Conservation (phyloP, 2,113 vertebrate genomes). For the Semicossyphus pulcher region DNA sequence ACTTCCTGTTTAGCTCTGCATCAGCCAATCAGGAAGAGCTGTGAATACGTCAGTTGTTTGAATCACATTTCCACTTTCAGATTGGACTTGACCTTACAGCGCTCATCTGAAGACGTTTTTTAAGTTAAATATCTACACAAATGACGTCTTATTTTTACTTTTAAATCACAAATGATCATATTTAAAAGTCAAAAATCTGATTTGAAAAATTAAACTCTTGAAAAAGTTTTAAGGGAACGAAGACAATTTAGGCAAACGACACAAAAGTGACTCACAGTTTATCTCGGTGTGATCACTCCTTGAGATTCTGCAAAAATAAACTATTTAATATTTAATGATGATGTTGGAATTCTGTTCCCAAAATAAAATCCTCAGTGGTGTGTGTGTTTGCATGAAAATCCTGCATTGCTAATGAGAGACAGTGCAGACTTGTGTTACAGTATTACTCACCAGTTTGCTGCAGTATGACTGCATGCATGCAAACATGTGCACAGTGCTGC, state of each 20-base stretch:
- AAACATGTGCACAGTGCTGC: background rate
- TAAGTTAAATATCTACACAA: too few relatives aligned
- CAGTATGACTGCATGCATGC: background rate
- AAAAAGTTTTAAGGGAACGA: background rate
- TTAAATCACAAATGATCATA: background rate
- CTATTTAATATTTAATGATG: conserved; percentile 25
- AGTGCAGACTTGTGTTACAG: background rate
- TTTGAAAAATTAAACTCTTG: background rate
- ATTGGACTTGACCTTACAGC: background rate
- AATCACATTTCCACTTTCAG: background rate
- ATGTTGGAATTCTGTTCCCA: background rate
- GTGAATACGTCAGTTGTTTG: background rate
- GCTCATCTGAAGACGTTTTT: background rate
- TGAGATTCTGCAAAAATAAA: conserved; percentile 27
- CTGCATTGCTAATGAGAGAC: conserved; percentile 9
- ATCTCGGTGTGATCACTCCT: background rate
- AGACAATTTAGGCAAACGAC: too few relatives aligned
- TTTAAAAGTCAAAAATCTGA: background rate
- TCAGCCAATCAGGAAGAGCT: background rate
- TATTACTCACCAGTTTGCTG: conserved; percentile 13
- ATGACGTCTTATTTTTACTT: too few relatives aligned
- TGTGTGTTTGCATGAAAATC: background rate
- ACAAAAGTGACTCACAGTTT: background rate
- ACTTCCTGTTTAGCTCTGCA: background rate
- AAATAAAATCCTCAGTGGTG: conserved; percentile 14